Evolutionary conservation across 2,797 vertebrate species (phyloP).

Genomic region (Scolopax rusticola): DNA sequence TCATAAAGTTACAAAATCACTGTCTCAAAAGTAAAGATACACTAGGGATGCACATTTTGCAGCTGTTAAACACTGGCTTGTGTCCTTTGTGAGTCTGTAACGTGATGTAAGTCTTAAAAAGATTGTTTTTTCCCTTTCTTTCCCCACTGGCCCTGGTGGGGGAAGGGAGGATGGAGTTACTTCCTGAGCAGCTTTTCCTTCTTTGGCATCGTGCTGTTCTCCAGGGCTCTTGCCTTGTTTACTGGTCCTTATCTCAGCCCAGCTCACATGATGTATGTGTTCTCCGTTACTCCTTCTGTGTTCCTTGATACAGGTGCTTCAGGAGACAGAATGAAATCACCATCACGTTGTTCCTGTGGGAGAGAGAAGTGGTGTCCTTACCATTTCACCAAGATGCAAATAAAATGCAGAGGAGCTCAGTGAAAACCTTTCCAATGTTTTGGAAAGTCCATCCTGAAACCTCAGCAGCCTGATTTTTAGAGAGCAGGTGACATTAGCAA

Average conservation of each 20-base stretch:
- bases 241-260: neutral
- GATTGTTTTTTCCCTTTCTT: rapidly evolving
- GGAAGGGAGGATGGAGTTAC: neutral
- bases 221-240: neutral
- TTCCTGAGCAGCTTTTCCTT: neutral
- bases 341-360: rapidly evolving
- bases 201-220: neutral
- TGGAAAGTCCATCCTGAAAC: neutral
- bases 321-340: neutral
- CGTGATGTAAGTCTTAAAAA: neutral
- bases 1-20: neutral
- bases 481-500: neutral
- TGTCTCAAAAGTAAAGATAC: neutral
- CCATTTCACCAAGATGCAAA: neutral
- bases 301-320: neutral
- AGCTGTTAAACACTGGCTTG: neutral
- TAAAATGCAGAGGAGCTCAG: neutral
- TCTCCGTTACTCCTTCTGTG: neutral
- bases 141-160: neutral
- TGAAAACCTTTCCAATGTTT: neutral
- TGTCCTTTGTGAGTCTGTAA: neutral
- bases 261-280: neutral
- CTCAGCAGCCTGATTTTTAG: neutral
- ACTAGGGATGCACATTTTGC: neutral
- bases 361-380: neutral